Evolutionary conservation across 2,888 invertebrate genomes (phyloP), one percentile per base, ranked within the genome.

Genomic region (Cinara cedri): DNA sequence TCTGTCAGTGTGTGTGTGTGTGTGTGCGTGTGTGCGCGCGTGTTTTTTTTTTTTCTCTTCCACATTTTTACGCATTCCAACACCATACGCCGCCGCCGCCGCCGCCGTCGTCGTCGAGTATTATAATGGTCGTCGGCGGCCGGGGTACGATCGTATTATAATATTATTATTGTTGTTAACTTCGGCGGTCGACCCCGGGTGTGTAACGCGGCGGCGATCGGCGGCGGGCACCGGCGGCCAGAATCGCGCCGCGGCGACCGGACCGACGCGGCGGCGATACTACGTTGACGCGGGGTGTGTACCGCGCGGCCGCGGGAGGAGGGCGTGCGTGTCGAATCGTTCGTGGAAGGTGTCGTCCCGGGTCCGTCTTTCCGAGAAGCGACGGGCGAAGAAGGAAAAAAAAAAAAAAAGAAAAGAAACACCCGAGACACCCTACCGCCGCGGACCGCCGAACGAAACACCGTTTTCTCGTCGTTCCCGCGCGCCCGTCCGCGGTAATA

Each of bases 31-130:
- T 68, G 21, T 49, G 66, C 11, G 19, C 21, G 70, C 3, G 55
- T 42, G 55, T 42, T 34, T 60, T 72, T 46, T 72, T n/a, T 74
- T 75, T 75, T 75, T 75, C 65, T 75, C 74, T 75, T 75, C 54
- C 63, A 75, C 74, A 75, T 75, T 75, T 75, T 75, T 75, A 75
- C 74, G 65, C 74, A 75, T 75, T 75, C 74, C 74, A 65, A 75
- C 74, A 75, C 63, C 51, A 74, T 63, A 72, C 72, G 72, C 62
- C 62, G 72, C 26, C 60, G 46, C n/a, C 72, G 26, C 6, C 72
- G 46, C 49, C n/a, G 71, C 6, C 6, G 71, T 9, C n/a, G 24
- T 13, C 24, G 71, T 3, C 42, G 34, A 34, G 34, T 34, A 34
- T 34, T 34, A 34, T 34, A 34, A 34, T 34, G 6, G 34, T 34